phyloP scores from a whole-genome alignment of 2,888 invertebrate genomes.

The Merodon equestris region DNA sequence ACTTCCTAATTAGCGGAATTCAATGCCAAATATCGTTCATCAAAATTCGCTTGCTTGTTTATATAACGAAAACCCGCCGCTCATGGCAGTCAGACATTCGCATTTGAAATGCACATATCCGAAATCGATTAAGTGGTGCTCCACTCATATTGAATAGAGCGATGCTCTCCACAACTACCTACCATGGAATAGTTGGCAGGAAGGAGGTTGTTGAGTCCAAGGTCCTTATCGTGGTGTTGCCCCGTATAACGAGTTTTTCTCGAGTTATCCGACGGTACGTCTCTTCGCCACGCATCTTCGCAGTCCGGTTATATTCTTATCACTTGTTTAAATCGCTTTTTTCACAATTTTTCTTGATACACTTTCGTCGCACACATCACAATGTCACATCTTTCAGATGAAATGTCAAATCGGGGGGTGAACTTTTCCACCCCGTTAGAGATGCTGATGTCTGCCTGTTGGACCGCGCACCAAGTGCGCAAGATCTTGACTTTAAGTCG shows the following conservation, averaged over 20 bases:
- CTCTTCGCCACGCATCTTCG: constrained; percentile 77
- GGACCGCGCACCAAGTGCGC: constrained; percentile 55
- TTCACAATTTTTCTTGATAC: background rate
- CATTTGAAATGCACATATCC: constrained; percentile 2
- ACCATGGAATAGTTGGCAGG: constrained; percentile 76
- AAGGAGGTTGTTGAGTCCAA: constrained; percentile 78
- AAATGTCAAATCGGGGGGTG: constrained; percentile 5
- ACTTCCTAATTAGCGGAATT: background rate
- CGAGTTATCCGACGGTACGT: constrained; percentile 78
- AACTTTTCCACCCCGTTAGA: background rate
- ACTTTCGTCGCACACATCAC: background rate
- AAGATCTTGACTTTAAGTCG: constrained; percentile 42
- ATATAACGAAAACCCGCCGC: constrained; percentile 3
- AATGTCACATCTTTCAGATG: constrained; percentile 29
- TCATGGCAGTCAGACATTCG: too few species aligned
- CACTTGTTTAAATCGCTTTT: background rate
- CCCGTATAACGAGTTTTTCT: constrained; percentile 78
- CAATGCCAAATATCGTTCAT: background rate
- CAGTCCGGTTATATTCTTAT: constrained; percentile 11
- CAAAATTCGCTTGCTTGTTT: constrained; percentile 11
- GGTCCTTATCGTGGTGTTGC: constrained; percentile 78
- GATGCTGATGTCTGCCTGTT: background rate
- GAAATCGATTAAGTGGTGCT: constrained; percentile 43
- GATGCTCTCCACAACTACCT: constrained; percentile 65
- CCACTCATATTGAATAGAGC: constrained; percentile 8